Percentiles rank a stretch among this genome's conserved stretches.
phyloP scores from a whole-genome alignment of 2,113 vertebrate species.

The Cyanoramphus novaezelandiae region DNA sequence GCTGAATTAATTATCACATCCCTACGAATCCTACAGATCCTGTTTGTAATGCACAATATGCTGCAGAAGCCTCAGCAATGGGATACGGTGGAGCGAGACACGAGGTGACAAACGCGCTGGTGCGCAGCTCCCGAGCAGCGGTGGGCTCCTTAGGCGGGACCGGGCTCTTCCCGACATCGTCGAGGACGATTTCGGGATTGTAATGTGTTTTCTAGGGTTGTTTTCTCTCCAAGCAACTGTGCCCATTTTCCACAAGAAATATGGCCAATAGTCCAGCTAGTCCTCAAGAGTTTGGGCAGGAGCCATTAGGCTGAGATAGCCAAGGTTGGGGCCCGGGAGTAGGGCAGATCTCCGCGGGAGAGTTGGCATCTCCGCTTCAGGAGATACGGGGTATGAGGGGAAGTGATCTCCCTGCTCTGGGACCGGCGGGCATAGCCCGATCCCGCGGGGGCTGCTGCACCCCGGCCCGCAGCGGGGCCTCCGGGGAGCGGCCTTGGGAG shows the following conservation, averaged over 20 bases:
- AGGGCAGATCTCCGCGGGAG: slow-evolving; percentile 45
- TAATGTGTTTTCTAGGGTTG: not conserved
- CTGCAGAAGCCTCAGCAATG: not conserved
- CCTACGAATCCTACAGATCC: slow-evolving; percentile 30
- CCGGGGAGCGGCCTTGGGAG: not conserved
- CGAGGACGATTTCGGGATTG: not conserved
- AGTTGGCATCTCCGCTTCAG: not conserved
- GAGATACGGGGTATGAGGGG: not conserved
- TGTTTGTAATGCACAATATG: slow-evolving; percentile 51
- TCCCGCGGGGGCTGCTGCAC: not conserved
- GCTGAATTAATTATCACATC: slow-evolving; percentile 65
- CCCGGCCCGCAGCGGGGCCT: not conserved
- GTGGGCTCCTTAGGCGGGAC: not conserved
- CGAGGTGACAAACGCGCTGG: not conserved
- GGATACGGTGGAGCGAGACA: not conserved
- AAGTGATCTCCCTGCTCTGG: not conserved
- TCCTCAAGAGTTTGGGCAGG: not conserved
- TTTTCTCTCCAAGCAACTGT: not conserved
- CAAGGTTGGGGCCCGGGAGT: slow-evolving; percentile 8
- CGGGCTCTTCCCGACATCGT: not conserved
- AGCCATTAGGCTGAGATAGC: slow-evolving; percentile 12
- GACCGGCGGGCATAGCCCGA: not conserved
- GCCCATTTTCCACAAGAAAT: not conserved
- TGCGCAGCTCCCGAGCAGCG: not conserved
- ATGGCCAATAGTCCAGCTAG: not conserved